Evolutionary conservation across 1,140 invertebrate species (phyloP).

Genomic region (Hyphantria cunea): DNA sequence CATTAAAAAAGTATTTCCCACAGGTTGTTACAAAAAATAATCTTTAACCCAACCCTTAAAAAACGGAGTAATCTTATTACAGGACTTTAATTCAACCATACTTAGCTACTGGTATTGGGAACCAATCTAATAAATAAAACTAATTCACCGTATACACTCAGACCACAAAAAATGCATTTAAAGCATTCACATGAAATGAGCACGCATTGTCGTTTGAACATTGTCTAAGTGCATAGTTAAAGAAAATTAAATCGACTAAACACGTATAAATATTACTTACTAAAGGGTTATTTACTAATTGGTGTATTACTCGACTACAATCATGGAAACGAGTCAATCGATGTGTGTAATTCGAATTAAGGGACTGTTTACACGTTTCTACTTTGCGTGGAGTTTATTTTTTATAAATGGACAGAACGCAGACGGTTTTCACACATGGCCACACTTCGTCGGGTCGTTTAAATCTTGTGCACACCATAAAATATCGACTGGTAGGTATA

Average conservation of each 20-base stretch:
- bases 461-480: conserved; percentile 36
- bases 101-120: conserved; percentile 13
- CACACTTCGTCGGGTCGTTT: conserved; percentile 55
- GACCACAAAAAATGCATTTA: conserved; percentile 55
- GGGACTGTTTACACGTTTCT: conserved; percentile 68
- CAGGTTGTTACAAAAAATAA: neutral
- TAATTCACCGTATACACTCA: conserved; percentile 46
- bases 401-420: conserved; percentile 56
- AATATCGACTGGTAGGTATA: conserved; percentile 4
- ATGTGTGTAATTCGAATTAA: conserved; percentile 76
- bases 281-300: conserved; percentile 75
- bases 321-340: conserved; percentile 71
- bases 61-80: conserved; percentile 9
- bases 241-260: conserved; percentile 56
- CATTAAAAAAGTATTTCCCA: neutral
- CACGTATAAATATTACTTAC: conserved; percentile 63
- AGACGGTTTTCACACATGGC: conserved; percentile 72
- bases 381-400: conserved; percentile 51
- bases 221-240: conserved; percentile 57
- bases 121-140: conserved; percentile 19
- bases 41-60: neutral
- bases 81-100: conserved; percentile 10
- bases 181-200: conserved; percentile 51
- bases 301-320: conserved; percentile 65
- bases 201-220: conserved; percentile 53